Evolutionary conservation across 1,140 invertebrate species (phyloP).

Genomic region (Drosophila neocordata): DNA sequence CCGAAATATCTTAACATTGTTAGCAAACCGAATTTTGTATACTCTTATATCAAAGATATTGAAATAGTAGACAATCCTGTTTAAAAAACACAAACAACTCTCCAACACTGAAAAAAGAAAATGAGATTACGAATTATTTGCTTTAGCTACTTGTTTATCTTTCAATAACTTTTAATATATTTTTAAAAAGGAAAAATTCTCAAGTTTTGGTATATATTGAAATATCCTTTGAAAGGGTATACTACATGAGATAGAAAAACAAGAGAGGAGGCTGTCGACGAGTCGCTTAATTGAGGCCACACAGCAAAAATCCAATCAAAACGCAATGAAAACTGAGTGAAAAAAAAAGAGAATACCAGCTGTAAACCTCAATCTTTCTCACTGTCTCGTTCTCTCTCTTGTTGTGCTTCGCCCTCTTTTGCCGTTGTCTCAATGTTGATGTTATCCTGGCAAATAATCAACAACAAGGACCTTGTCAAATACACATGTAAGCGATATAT

Average conservation of each 20-base stretch:
- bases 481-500: slow-evolving; percentile 70
- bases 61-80: no score
- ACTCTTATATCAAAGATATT: neutral
- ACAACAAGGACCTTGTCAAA: slow-evolving; percentile 71
- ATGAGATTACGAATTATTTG: no score
- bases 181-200: no score
- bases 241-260: neutral
- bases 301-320: slow-evolving; percentile 79
- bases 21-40: neutral
- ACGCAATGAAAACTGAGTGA: slow-evolving; percentile 70
- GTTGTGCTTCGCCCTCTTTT: neutral
- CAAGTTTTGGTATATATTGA: neutral
- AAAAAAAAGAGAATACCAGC: slow-evolving; percentile 20
- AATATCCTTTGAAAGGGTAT: neutral
- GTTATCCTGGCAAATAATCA: slow-evolving; percentile 76
- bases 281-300: slow-evolving; percentile 70
- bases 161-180: no score
- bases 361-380: slow-evolving; percentile 33
- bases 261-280: slow-evolving; percentile 17
- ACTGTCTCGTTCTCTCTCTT: neutral
- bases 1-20: neutral
- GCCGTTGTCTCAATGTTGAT: slow-evolving; percentile 44
- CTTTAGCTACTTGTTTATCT: no score
- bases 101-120: no score
- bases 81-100: no score